These are phyloP conservation scores for Smittia sp. DNA, from an alignment of 2,888 invertebrate genomes.

Conservation along the genomic window DNA sequence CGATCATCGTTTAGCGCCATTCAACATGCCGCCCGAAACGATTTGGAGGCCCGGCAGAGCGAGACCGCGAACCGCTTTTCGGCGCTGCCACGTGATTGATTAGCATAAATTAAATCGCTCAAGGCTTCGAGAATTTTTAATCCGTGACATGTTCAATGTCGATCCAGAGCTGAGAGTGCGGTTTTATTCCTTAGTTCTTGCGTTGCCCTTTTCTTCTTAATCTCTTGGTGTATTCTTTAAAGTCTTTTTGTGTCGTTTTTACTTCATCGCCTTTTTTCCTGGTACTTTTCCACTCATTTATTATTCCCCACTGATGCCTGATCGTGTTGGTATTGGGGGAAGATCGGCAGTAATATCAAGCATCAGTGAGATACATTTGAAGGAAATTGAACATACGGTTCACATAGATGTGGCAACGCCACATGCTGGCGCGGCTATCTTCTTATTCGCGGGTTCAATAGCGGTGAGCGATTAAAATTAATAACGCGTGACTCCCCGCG, in stretches of 20 bases:
- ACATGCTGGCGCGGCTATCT: not conserved
- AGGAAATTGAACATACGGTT: slow-evolving; percentile 5
- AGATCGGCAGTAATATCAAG: slow-evolving; percentile 17
- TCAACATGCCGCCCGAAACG: too few species aligned
- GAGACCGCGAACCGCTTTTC: not conserved
- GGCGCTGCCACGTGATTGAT: slow-evolving; percentile 6
- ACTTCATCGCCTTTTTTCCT: not conserved
- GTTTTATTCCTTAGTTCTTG: not conserved
- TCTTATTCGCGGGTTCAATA: not conserved
- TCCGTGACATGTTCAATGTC: not conserved
- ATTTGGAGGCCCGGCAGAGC: too few species aligned
- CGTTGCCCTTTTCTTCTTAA: slow-evolving; percentile 5
- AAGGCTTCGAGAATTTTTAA: not conserved
- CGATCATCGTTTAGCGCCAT: too few species aligned
- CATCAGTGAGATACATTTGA: not conserved
- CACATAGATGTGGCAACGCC: not conserved
- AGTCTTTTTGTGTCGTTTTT: slow-evolving; percentile 1
- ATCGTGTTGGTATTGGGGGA: not conserved
- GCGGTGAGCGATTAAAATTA: slow-evolving; percentile 8
- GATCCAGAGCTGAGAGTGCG: not conserved
- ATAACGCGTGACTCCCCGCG: not conserved
- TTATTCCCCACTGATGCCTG: not conserved
- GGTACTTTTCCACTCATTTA: slow-evolving; percentile 22
- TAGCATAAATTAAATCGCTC: not conserved
- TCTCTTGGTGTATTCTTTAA: not conserved